Base-by-base conservation (phyloP, 1,140 invertebrate species). In the Chrysopa pallens region DNA sequence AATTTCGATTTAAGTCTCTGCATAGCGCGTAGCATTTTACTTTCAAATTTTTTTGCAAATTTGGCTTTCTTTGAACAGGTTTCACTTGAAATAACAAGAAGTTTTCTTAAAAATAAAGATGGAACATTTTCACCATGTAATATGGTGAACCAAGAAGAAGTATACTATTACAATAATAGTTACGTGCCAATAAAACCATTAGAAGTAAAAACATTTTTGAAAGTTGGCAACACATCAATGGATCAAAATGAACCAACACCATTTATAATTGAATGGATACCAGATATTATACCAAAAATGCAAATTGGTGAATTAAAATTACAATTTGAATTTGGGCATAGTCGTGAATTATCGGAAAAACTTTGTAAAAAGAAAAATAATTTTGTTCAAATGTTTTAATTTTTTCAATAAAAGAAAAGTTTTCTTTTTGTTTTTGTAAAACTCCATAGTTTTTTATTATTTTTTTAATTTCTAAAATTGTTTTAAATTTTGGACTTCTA, bases 241-340 rank as follows among this genome's bases (percentile, higher is more conserved):
- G 67, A 74, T 49, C 70, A 74, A 55, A 68, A 68, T 38, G 70
- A 76, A 39, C 70, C 73, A 12, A 76, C 70, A n/a, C 77, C 78
- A 36, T 80, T 83, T 54, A 62, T 76, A 11, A 79, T 84, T 40
- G 79, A 84, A 58, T 84, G 79, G 79, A 81, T 79, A 48, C 79
- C 79, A 2, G 75, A 82, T 51, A 70, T 83, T 46, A 58, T 82
- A n/a, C 78, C 78, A 8, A 63, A 70, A 49, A 73, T 73, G 6
- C 69, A 74, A 49, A 71, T 79, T 38, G 78, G 79, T 13, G 78
- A 82, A 56, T 53, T 83, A 23, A 64, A 69, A 43, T 46, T 57
- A 38, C 41, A 47, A 40, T 58, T 54, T 46, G 51, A 56, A 47
- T 58, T 49, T 46, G 54, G 53, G 23, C 54, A 55, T 38, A 11